Evolutionary conservation across 1,140 invertebrate species (phyloP), one percentile per base, ranked within the genome.

Genomic region (Bombyx mandarina): DNA sequence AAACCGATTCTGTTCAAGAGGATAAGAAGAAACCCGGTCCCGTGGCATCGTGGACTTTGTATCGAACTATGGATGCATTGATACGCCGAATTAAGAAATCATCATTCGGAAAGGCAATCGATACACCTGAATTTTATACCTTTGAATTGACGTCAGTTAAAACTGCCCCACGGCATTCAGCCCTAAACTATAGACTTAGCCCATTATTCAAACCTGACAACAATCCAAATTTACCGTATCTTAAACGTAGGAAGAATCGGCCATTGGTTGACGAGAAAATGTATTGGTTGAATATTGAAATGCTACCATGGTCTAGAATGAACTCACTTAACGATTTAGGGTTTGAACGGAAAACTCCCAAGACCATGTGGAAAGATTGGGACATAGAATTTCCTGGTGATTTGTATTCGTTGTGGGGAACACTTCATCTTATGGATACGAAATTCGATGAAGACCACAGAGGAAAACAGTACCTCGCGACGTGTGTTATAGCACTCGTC

Each of bases 381-480:
- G 90, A 91, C 63, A 87, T 91, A 3, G 91, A 92, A 74, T 91
- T 91, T 63, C 84, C 88, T n/a, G 88, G 89, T 1, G 90, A 91
- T 54, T 66, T 92, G 3, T 92, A 86, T 75, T 91, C 91, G 0
- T 66, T 92, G 0, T 89, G 89, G 85, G 90, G 90, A 3, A 88
- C 87, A 26, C 60, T 91, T 10, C 89, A 91, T 82, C 90, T 90
- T 3, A 69, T 84, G 49, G 88, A 90, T 18, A 59, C 61, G 0
- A 79, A 82, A 53, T 90, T 90, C 65, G 71, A 73, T 1, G 64
- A 85, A 12, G 51, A 61, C 1, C 50, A 75, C 57, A 81, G 89
- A 3, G 90, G 89, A 0, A 89, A 90, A 54, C 90, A 91, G 66
- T 89, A 90, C 43, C 67, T 91, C 8, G 88, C 86, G 4, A 90